Evolutionary conservation across 2,797 vertebrate genomes (phyloP).

Genomic region (Artibeus lituratus): DNA sequence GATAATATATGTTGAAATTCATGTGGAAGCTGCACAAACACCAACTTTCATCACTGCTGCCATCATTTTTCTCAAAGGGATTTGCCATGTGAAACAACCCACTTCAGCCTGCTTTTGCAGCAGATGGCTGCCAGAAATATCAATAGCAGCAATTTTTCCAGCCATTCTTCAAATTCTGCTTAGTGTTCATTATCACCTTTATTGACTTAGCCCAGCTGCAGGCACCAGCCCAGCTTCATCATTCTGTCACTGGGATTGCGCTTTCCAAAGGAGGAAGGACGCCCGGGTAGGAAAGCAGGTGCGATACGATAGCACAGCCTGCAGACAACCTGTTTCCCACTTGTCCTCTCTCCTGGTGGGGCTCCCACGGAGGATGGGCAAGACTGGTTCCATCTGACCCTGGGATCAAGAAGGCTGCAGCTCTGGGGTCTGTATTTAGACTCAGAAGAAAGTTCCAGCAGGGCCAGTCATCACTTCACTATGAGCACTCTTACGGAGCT

Average conservation of each 20-base stretch:
- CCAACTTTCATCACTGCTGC: background rate
- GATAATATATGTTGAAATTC: background rate
- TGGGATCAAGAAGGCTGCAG: background rate
- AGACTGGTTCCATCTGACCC: background rate
- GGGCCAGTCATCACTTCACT: background rate
- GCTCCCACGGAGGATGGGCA: background rate
- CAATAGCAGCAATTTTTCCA: slow-evolving; percentile 46
- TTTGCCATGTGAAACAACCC: background rate
- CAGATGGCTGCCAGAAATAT: slow-evolving; percentile 59
- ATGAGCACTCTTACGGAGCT: no score
- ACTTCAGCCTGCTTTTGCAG: slow-evolving; percentile 10
- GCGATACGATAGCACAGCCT: background rate
- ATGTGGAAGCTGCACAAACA: background rate
- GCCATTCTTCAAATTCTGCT: slow-evolving; percentile 64
- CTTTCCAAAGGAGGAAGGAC: slow-evolving; percentile 6
- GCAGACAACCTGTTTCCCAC: no score
- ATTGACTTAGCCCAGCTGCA: slow-evolving; percentile 65
- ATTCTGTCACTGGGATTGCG: slow-evolving; percentile 40
- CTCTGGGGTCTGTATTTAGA: background rate
- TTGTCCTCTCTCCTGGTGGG: fast-evolving
- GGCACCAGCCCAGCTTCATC: slow-evolving; percentile 27
- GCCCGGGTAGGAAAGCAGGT: background rate
- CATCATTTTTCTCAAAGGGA: background rate
- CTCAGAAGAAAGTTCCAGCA: background rate
- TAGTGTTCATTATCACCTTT: slow-evolving; percentile 68